Percentiles rank a stretch among this genome's conserved stretches.
phyloP scores from a whole-genome alignment of 2,797 vertebrate species.

The Limnodromus scolopaceus region DNA sequence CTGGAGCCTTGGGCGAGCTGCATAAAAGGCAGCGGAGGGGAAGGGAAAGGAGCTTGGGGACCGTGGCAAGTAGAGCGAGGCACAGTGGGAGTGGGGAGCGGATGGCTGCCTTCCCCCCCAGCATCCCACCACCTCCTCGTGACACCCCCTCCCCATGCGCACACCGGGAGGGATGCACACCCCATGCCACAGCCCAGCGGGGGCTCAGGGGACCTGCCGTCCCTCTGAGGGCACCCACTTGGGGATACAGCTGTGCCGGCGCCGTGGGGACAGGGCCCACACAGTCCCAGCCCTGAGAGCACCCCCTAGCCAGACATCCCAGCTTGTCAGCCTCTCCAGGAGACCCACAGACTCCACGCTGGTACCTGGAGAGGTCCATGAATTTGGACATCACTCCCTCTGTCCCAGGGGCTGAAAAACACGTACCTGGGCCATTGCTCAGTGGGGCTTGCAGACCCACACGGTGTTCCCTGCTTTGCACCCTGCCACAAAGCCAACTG shows the following conservation, averaged over 20 bases:
- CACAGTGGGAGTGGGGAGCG: background rate
- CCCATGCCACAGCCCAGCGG: accelerated
- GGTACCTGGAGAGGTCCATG: background rate
- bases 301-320: background rate
- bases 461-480: accelerated
- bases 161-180: background rate
- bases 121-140: background rate
- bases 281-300: accelerated
- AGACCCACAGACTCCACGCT: accelerated
- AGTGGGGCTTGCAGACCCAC: background rate
- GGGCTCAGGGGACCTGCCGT: background rate
- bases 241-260: background rate
- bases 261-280: accelerated
- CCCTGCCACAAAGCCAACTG: background rate
- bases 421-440: accelerated
- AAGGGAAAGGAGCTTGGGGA: constrained; percentile 63
- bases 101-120: background rate
- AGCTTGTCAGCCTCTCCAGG: background rate
- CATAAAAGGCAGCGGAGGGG: constrained; percentile 68
- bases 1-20: constrained; percentile 66
- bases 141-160: accelerated
- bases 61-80: constrained; percentile 52
- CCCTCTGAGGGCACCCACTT: background rate
- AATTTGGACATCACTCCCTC: accelerated
- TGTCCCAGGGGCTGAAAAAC: background rate